Evolutionary conservation across 2,888 invertebrate genomes (phyloP), one percentile per base, ranked within the genome.

Genomic region (Chrysotoxum bicinctum): DNA sequence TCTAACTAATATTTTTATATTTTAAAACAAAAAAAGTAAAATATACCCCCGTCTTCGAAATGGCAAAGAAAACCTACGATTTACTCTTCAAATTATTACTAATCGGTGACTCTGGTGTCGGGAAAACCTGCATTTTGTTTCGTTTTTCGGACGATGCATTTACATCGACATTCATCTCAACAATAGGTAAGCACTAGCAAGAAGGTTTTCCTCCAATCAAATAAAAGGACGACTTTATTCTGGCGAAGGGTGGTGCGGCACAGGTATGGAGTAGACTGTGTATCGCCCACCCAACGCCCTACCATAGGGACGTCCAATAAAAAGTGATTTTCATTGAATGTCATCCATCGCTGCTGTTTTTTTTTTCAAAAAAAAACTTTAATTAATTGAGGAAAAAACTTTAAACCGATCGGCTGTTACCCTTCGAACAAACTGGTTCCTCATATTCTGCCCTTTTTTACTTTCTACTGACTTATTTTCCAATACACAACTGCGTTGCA

Each of bases 21-120:
- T 70, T 35, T 12, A 60, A 48, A 72, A 35, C n/a, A 43, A 21
- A 19, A 50, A 40, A 30, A 73, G 16, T 37, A 32, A 64, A 64
- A 70, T 35, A 83, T 45, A 50, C 16, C 69, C 23, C 16, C 56
- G 62, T 58, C 30, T 73, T 52, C 45, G 88, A 93, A 94, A 98
- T 98, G 97, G 97, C 97, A 91, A 98, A 98, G 94, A 97, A 97
- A 94, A 97, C 98, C 88, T 98, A 98, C 94, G 98, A 98, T 93
- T 94, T 98, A 91, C 93, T 98, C 90, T 98, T 98, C 92, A 98
- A 98, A 94, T 93, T 98, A 89, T 93, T 98, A 88, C 93, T 98
- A 89, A 98, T 98, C 92, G 98, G 98, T 88, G 98, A 98, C 92
- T 97, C 97, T 68, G 98, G 98, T 88, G 98, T 98, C 88, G 98